Evolutionary conservation across 2,113 vertebrate species (phyloP), one percentile per base, ranked within the genome.

Genomic region (Eidolon helvum): DNA sequence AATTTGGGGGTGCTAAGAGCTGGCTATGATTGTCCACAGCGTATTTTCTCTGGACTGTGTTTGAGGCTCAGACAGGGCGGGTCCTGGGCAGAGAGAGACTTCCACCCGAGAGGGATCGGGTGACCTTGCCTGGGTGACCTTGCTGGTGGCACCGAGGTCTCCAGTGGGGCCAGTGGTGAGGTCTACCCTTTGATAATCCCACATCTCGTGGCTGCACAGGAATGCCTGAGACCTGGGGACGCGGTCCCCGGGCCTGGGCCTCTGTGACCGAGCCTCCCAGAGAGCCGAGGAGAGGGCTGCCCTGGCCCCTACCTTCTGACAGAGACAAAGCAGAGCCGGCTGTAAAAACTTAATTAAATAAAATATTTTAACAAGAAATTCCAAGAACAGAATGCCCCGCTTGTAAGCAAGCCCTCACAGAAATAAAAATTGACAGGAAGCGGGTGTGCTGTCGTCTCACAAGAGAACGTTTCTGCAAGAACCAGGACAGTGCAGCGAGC

Each of bases 321-420:
- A 97, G 98, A 98, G 98, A 97, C 87, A 98, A 97, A 98, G 97
- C 98, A 98, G 98, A 98, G 96, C 97, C 97, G 97, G 98, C 98
- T 98, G 98, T 99, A 98, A 99, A 99, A 98, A 92, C 98, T 98
- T 98, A 98, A 98, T 98, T 98, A 98, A 94, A 87, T 97, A 96
- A 98, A 98, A 98, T 96, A 97, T 98, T 98, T 98, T 98, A 98
- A 98, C 98, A 98, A 99, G 98, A 98, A 97, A 98, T 98, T 98
- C 95, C 96, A 96, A 98, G 98, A 98, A 99, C 98, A 98, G 98
- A 98, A 98, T 98, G 98, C 97, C 96, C 98, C 84, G 93, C 98
- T 98, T 72, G 55, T 92, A 98, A 98, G 91, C 97, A 97, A 98
- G 94, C 96, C 97, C 97, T 93, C 96, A 87, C 92, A 75, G 97